Base-by-base conservation (phyloP, 2,888 invertebrate genomes). In the Drosophila silvestris region DNA sequence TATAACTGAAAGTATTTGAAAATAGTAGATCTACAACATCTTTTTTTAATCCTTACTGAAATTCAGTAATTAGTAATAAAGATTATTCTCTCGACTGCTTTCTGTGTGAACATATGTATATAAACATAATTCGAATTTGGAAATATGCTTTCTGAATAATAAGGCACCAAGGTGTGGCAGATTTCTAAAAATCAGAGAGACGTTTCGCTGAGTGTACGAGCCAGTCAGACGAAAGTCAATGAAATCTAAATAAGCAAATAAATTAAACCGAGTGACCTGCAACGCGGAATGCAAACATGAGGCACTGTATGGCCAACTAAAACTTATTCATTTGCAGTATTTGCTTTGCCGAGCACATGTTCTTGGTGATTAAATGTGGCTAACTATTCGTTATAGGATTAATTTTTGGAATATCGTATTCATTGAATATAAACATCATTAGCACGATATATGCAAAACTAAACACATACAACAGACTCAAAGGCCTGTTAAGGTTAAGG, bases 281-380 rank as follows among this genome's bases (percentile, higher is more conserved):
- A 64, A 10, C 30, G 33, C 10, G 44, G 12, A 37, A 26, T 62
- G 26, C 76, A 81, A 78, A 79, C 76, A 81, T 84, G 75, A 71
- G 76, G 35, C 52, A 72, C 44, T 52, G 9, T 39, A 39, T 51
- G 32, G 33, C 63, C 28, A 50, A 63, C 52, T 26, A 63, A 56
- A 70, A 58, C 62, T 16, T 57, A 65, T 50, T n/a, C 54, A 54
- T 66, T 68, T 52, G 47, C 52, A 56, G 35, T 52, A 58, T 68
- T 66, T 73, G 58, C 56, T 68, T 57, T 50, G 56, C 41, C 33
- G 52, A 70, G 69, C 77, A 50, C 72, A 72, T 77, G 66, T 72
- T 69, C 47, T 70, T 62, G 53, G 63, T 82, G 82, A 82, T 83
- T 81, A 81, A 85, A 85, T 77, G 74, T 69, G 70, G 70, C 73